Evolutionary conservation across 2,113 vertebrate species (phyloP), one percentile per base, ranked within the genome.

Genomic region (Montifringilla adamsi): DNA sequence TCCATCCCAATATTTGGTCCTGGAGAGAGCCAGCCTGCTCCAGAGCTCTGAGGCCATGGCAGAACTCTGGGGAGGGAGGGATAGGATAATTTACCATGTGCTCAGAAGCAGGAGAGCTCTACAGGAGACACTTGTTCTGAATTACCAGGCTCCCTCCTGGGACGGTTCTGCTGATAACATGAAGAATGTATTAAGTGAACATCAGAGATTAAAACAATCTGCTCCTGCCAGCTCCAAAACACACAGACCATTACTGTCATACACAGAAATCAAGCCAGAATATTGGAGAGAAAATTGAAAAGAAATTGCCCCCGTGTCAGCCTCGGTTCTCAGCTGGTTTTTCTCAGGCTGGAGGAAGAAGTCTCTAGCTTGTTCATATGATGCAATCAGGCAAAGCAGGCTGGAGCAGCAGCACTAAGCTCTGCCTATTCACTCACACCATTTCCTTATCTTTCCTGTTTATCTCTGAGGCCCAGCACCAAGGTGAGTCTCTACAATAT

Each of bases 381-480:
- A 90, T 56, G 63, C 47, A 84, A 67, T 84, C 93, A 92, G 87
- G 41, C 85, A 31, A 24, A 79, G 26, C 31, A 80, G 31, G 86
- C 4, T 63, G 78, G 52, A 87, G 94, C 70, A 84, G 89, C 77
- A 93, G 78, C 81, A 28, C 89, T 46, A 13, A 72, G 77, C 74
- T 81, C 77, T 62, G 84, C 16, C 89, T 95, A 16, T 89, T 93
- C 90, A 87, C 91, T 96, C 96, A 94, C 96, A 96, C 94, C 86
- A 63, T 50, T 77, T 50, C 30, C n/a, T 88, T 97, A 96, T 97
- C 97, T 97, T 97, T 97, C 97, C 97, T 97, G 96, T 97, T 95
- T 43, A 97, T 97, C 97, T 97, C 58, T 37, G 70, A 89, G 86
- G 77, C 86, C 78, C 60, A 67, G 53, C 14, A 66, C 35, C 50